Evolutionary conservation across 2,113 vertebrate species (phyloP), one percentile per base, ranked within the genome.

Genomic region (Onychorhynchus coronatus): DNA sequence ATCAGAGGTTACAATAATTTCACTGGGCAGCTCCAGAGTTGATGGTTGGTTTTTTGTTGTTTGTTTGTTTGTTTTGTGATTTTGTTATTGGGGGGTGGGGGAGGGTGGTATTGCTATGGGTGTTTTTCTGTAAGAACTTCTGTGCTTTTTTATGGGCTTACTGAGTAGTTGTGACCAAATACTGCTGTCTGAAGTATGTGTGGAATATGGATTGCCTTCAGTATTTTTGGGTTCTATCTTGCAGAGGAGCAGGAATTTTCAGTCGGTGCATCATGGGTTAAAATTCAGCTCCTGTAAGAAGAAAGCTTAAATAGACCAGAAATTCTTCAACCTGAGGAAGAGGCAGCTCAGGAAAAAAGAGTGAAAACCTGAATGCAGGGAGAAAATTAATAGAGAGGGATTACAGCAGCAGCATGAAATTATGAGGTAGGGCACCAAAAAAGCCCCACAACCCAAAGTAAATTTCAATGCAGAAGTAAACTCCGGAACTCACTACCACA

Each of bases 71-170:
- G 8, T 18, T 77, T 52, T 27, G 7, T 35, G 20, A 2, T 41
- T 76, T 55, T 77, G 12, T 49, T 58, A 19, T 30, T 72, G 6
- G 3, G 59, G 8, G 24, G 0, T 23, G 70, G 23, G 8, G 22
- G 9, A 33, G 5, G 20, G 5, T 1, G 27, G 16, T 9, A 6
- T 3, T 5, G 1, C 17, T 14, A 8, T 50, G 28, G 8, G 7
- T 6, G 7, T 5, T 30, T 41, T 25, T 47, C 33, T 24, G 1
- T 63, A 47, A 91, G 19, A 65, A 58, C 5, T 47, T 61, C 8
- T 24, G 4, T 39, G 22, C 5, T 70, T 7, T 80, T 88, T 76
- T 70, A 42, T 66, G 37, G 22, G 12, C 18, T 83, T 71, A 17
- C 21, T 66, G 78, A 73, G 10, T 14, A 72, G 37, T 33, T 83